Conservation (phyloP, 2,797 vertebrate species). For the Chrysolophus pictus region DNA sequence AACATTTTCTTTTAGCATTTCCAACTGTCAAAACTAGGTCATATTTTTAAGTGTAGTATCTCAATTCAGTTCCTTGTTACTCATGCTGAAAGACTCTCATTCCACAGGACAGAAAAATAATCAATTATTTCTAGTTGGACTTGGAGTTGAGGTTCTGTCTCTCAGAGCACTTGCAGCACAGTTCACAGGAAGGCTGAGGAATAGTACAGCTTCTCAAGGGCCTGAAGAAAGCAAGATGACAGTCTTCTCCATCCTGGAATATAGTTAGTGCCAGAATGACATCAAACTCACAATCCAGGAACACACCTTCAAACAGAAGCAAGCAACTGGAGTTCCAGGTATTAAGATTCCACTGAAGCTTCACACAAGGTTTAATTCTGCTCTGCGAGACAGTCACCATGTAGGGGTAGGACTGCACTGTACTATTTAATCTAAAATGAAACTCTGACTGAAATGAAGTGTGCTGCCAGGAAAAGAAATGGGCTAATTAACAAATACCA, state of each 20-base stretch:
- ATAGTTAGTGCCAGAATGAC: background rate
- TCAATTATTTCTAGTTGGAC: background rate
- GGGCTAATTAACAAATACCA: background rate
- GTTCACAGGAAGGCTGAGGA: background rate
- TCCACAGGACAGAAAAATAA: background rate
- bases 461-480: background rate
- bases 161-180: background rate
- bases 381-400: background rate
- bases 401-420: background rate
- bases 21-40: background rate
- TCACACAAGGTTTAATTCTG: background rate
- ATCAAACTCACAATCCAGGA: background rate
- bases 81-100: background rate
- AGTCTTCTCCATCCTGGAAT: slow-evolving; percentile 2
- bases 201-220: background rate
- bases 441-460: background rate
- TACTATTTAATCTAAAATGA: background rate
- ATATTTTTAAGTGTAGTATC: background rate
- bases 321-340: background rate
- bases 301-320: background rate
- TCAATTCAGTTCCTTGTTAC: background rate
- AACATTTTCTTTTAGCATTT: background rate
- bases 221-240: background rate
- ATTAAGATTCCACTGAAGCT: background rate
- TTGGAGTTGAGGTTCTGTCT: background rate